These are phyloP conservation scores for Oxystoma pomonae DNA, from an alignment of 2,888 invertebrate species.

Conservation along the genomic window DNA sequence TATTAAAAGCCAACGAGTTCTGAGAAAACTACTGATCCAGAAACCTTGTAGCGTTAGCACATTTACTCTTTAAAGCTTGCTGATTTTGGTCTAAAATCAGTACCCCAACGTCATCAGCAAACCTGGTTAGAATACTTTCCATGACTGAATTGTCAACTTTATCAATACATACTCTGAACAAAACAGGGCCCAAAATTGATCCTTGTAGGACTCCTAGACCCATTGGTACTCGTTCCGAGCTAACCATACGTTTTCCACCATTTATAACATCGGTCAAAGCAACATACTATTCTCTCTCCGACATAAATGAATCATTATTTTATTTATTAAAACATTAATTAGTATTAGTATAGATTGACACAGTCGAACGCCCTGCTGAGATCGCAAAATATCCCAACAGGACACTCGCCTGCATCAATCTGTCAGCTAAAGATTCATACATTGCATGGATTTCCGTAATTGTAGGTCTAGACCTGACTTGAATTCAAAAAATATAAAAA, in stretches of 20 bases:
- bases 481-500: background rate
- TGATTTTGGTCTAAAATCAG: no score
- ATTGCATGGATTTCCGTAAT: constrained; percentile 9
- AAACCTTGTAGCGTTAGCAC: background rate
- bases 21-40: background rate
- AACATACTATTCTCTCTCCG: background rate
- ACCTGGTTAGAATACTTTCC: background rate
- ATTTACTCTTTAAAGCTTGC: background rate
- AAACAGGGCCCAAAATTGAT: background rate
- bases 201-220: background rate
- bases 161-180: background rate
- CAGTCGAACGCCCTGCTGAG: constrained; percentile 10
- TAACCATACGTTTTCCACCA: background rate
- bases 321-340: background rate
- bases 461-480: constrained; percentile 7
- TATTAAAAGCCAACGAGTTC: background rate
- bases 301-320: background rate
- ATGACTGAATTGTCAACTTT: background rate
- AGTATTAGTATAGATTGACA: constrained; percentile 8
- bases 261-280: background rate
- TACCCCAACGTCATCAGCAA: background rate
- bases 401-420: constrained; percentile 15
- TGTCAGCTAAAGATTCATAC: constrained; percentile 4
- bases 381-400: background rate
- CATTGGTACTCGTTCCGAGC: background rate